Percentiles rank a stretch among this genome's conserved stretches.
These are phyloP conservation scores for Phyllostomus discolor DNA, from an alignment of 2,113 vertebrate species.

Conservation along the genomic window DNA sequence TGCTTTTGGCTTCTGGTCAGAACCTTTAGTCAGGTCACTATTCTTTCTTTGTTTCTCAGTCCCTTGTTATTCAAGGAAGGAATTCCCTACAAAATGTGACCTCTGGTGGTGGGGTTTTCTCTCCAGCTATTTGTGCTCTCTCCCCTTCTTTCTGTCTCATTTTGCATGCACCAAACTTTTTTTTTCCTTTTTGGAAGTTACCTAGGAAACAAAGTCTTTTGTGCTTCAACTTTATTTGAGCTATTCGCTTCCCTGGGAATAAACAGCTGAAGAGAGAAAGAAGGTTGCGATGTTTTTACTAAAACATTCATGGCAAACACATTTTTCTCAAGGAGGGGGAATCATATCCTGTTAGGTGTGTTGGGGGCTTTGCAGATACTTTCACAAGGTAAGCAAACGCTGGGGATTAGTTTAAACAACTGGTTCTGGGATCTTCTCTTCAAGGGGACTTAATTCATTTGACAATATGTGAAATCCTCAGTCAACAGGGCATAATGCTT, in stretches of 20 bases:
- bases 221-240: slow-evolving; percentile 89
- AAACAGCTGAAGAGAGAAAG: slow-evolving; percentile 86
- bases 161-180: slow-evolving; percentile 80
- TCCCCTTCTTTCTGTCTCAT: slow-evolving; percentile 41
- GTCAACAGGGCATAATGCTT: slow-evolving; percentile 14
- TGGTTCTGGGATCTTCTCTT: slow-evolving; percentile 47
- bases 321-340: slow-evolving; percentile 64
- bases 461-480: slow-evolving; percentile 44
- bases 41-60: slow-evolving; percentile 64
- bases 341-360: slow-evolving; percentile 50
- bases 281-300: slow-evolving; percentile 80
- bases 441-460: slow-evolving; percentile 42
- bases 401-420: slow-evolving; percentile 51
- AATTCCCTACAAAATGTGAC: slow-evolving; percentile 80
- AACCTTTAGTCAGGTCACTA: slow-evolving; percentile 68
- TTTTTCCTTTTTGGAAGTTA: slow-evolving; percentile 82
- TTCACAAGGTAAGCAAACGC: slow-evolving; percentile 77
- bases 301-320: slow-evolving; percentile 68
- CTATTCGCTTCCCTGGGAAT: slow-evolving; percentile 84
- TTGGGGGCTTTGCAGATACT: slow-evolving; percentile 68
- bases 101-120: slow-evolving; percentile 53
- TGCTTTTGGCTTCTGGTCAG: slow-evolving; percentile 64
- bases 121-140: not conserved
- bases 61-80: slow-evolving; percentile 82
- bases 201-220: slow-evolving; percentile 95